Conservation (phyloP, 1,140 invertebrate species). For the Bemisia tabaci region DNA sequence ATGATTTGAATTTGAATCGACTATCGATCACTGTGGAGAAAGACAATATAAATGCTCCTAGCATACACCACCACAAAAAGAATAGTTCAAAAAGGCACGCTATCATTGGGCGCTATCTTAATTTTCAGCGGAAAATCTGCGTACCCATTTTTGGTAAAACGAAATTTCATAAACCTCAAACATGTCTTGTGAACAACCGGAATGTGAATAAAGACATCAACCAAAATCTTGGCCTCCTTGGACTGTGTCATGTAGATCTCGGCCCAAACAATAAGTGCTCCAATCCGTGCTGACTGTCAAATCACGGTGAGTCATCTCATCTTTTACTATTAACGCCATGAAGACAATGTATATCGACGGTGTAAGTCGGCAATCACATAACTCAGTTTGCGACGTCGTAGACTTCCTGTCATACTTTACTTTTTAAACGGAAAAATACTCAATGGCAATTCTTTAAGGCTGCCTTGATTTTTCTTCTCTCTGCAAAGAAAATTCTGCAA, state of each 20-base stretch:
- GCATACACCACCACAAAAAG: conserved; percentile 1
- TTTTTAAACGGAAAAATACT: too few relatives aligned
- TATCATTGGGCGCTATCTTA: conserved; percentile 23
- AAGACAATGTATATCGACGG: too few relatives aligned
- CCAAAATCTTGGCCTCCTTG: conserved; percentile 2
- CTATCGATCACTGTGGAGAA: background rate
- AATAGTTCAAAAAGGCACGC: conserved; percentile 19
- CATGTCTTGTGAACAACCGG: conserved; percentile 15
- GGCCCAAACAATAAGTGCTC: background rate
- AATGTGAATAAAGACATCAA: conserved; percentile 10
- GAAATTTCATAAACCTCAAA: conserved; percentile 17
- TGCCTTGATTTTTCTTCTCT: too few relatives aligned
- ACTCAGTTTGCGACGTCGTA: too few relatives aligned
- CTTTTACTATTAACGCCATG: too few relatives aligned
- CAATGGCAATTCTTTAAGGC: too few relatives aligned
- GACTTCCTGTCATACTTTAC: too few relatives aligned
- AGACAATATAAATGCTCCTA: background rate
- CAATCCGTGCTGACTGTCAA: background rate
- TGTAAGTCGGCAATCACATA: too few relatives aligned
- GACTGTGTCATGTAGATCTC: background rate
- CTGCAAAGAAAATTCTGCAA: too few relatives aligned
- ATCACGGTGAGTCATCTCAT: too few relatives aligned
- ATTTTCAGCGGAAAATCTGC: conserved; percentile 24
- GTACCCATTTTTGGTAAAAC: conserved; percentile 17
- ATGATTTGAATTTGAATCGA: background rate